phyloP scores from a whole-genome alignment of 2,113 vertebrate species.

The Hiodon alosoides region DNA sequence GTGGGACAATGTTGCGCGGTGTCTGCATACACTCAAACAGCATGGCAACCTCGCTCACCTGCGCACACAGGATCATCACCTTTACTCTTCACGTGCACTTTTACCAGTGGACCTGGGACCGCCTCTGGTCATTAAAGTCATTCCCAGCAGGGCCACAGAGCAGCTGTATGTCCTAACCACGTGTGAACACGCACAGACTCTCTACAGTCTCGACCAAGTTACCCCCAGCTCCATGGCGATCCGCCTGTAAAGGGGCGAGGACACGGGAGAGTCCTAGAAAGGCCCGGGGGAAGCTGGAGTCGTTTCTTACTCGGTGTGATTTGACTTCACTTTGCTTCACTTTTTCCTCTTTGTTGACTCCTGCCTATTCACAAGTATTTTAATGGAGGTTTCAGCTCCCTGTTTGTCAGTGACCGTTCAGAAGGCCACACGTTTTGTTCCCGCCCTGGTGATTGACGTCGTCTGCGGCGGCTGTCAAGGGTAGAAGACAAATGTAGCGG shows the following conservation, averaged over 20 bases:
- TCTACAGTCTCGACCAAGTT: too few relatives aligned
- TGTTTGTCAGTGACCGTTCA: slow-evolving; percentile 34
- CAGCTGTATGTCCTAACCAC: slow-evolving; percentile 37
- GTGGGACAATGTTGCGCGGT: neutral
- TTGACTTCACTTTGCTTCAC: neutral
- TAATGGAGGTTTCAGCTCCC: neutral
- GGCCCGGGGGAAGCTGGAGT: neutral
- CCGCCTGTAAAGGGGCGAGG: too few relatives aligned
- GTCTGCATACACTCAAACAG: neutral
- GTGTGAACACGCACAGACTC: slow-evolving; percentile 39
- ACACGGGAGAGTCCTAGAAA: neutral
- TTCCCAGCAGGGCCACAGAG: slow-evolving; percentile 37
- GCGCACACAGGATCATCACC: neutral
- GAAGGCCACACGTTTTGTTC: slow-evolving; percentile 47
- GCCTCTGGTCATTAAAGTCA: slow-evolving; percentile 46
- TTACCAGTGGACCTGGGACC: slow-evolving; percentile 10
- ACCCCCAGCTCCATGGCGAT: too few relatives aligned
- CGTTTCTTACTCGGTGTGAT: neutral
- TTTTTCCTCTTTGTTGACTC: neutral
- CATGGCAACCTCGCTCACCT: neutral
- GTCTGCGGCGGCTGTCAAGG: slow-evolving; percentile 50
- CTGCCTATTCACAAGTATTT: neutral
- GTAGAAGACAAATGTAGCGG: slow-evolving; percentile 37
- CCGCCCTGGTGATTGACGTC: slow-evolving; percentile 44
- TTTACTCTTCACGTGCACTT: neutral